phyloP scores from a whole-genome alignment of 1,140 invertebrate species.

The Sycobia sp. region DNA sequence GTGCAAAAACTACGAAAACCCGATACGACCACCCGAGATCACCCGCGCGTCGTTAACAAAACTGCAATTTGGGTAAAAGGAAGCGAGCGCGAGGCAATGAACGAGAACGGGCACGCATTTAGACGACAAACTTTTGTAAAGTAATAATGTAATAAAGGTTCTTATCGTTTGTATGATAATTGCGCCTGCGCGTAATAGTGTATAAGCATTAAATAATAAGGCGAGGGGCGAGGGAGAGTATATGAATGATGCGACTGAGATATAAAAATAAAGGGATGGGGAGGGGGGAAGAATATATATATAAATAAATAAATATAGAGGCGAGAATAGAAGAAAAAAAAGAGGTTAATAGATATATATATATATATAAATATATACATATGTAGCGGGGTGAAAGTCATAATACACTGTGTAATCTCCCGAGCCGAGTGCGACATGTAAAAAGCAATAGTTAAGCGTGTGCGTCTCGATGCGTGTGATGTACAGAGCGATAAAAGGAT shows the following conservation, averaged over 20 bases:
- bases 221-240: not conserved
- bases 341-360: no score
- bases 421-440: constrained; percentile 26
- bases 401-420: constrained; percentile 7
- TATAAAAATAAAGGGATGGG: not conserved
- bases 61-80: not conserved
- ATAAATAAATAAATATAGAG: constrained; percentile 2
- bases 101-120: not conserved
- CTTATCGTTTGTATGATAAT: constrained; percentile 27
- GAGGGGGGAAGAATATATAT: constrained; percentile 7
- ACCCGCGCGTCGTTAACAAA: no score
- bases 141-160: constrained; percentile 17
- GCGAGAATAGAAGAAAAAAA: not conserved
- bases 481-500: constrained; percentile 28
- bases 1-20: no score
- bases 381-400: not conserved
- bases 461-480: constrained; percentile 31
- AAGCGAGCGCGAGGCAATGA: constrained; percentile 5
- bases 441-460: constrained; percentile 49
- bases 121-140: constrained; percentile 24
- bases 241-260: not conserved
- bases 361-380: not conserved
- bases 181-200: constrained; percentile 10
- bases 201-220: constrained; percentile 4
- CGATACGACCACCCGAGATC: no score